phyloP scores from a whole-genome alignment of 2,113 vertebrate genomes.

The Callionymus lyra region DNA sequence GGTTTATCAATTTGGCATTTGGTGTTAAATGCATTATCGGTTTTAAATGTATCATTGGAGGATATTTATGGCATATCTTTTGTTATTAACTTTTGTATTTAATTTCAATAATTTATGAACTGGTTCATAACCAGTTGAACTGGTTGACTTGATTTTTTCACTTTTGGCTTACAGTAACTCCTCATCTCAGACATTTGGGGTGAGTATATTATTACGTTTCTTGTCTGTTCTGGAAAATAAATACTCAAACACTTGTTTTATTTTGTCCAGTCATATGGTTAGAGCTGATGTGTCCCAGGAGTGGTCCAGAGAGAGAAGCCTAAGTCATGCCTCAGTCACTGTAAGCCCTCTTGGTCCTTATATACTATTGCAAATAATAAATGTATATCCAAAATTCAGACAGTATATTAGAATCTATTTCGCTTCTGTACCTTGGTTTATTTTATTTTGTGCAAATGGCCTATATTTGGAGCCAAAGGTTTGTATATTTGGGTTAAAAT shows the following conservation, averaged over 20 bases:
- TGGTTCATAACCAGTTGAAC: too few species aligned
- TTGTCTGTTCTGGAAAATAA: neutral
- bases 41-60: too few species aligned
- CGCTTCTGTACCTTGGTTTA: too few species aligned
- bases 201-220: slow-evolving; percentile 11
- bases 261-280: slow-evolving; percentile 24
- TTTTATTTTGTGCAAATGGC: too few species aligned
- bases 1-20: neutral
- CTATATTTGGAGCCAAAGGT: too few species aligned
- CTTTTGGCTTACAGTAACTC: slow-evolving; percentile 64
- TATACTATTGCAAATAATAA: too few species aligned
- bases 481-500: too few species aligned
- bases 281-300: slow-evolving; percentile 44
- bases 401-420: too few species aligned
- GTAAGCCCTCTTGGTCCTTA: slow-evolving; percentile 30
- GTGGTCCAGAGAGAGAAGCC: slow-evolving; percentile 40
- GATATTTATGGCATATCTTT: neutral
- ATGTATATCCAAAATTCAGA: too few species aligned
- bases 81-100: too few species aligned
- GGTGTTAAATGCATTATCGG: too few species aligned
- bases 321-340: slow-evolving; percentile 23
- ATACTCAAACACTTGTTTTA: slow-evolving; percentile 1
- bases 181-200: slow-evolving; percentile 64
- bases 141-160: neutral
- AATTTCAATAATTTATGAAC: too few species aligned